Conservation (phyloP, 2,113 vertebrate species). For the Deroptyus accipitrinus region DNA sequence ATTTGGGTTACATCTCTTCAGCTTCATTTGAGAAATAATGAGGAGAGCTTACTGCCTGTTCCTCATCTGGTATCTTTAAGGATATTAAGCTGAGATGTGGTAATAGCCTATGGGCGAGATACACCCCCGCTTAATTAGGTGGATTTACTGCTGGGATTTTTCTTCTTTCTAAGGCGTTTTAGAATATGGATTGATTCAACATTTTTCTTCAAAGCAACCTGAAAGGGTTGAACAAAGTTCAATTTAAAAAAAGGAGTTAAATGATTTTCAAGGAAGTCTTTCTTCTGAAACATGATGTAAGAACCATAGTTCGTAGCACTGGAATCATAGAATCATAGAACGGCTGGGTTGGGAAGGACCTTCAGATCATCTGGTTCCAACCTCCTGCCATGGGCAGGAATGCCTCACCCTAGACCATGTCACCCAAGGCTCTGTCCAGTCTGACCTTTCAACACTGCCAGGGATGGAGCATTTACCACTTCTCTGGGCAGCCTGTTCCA, state of each 20-base stretch:
- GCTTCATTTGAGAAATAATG: constrained; percentile 56
- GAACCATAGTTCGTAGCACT: not conserved
- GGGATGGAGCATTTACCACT: not conserved
- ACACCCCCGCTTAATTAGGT: constrained; percentile 52
- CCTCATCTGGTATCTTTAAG: constrained; percentile 29
- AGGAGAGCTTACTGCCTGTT: constrained; percentile 11
- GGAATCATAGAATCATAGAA: not conserved
- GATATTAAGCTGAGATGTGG: constrained; percentile 21
- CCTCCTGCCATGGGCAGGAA: not conserved
- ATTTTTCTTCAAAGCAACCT: constrained; percentile 35
- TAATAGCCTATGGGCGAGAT: constrained; percentile 49
- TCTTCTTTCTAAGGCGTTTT: constrained; percentile 21
- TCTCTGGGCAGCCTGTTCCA: not conserved
- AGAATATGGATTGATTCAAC: constrained; percentile 32
- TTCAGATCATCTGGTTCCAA: not conserved
- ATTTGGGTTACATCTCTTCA: constrained; percentile 41
- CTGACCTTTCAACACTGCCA: not conserved
- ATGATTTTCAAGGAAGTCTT: not conserved
- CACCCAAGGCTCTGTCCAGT: not conserved
- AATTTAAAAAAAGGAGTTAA: not conserved
- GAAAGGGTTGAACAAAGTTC: not conserved
- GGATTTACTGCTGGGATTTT: constrained; percentile 62
- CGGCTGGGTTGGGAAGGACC: not conserved
- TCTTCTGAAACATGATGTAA: not conserved
- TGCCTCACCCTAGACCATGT: not conserved